These are phyloP conservation scores for Colostygia pectinataria DNA, from an alignment of 2,888 invertebrate genomes.

Conservation along the genomic window DNA sequence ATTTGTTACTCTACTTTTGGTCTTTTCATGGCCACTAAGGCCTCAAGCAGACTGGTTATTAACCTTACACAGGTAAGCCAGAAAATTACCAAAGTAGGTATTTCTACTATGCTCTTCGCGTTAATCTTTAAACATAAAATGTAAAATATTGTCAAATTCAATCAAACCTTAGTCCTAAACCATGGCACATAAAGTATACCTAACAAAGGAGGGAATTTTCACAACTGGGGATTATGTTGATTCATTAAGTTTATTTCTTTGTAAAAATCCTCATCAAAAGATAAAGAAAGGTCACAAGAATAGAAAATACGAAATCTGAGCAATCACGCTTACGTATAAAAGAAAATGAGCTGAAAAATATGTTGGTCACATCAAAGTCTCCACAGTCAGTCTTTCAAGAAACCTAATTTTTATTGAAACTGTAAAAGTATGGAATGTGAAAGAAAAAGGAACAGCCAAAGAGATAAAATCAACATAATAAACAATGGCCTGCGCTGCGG, in stretches of 20 bases:
- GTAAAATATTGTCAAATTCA: conserved; percentile 72
- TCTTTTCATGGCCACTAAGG: neutral
- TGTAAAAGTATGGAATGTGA: conserved; percentile 72
- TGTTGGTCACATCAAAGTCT: conserved; percentile 69
- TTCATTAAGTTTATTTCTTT: conserved; percentile 43
- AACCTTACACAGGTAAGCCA: neutral
- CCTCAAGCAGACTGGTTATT: neutral
- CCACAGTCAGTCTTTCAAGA: conserved; percentile 77
- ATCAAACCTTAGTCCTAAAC: conserved; percentile 72
- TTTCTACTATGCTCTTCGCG: neutral
- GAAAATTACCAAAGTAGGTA: too few relatives aligned
- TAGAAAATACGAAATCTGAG: conserved; percentile 67
- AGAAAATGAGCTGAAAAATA: conserved; percentile 60
- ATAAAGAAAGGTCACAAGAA: conserved; percentile 47
- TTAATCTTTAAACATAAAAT: conserved; percentile 5
- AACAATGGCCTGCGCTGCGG: conserved; percentile 47
- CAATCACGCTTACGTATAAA: conserved; percentile 65
- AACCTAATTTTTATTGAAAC: conserved; percentile 69
- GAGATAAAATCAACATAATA: conserved; percentile 54
- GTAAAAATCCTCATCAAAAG: conserved; percentile 47
- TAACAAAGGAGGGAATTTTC: conserved; percentile 81
- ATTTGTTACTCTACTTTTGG: too few relatives aligned
- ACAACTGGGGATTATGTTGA: conserved; percentile 70
- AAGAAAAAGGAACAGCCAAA: conserved; percentile 50
- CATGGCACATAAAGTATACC: conserved; percentile 79